A percentile compares a stretch with the other conserved stretches of the same genome.
Evolutionary conservation across 2,888 invertebrate species (phyloP).

Genomic region (Daptonema setosum): DNA sequence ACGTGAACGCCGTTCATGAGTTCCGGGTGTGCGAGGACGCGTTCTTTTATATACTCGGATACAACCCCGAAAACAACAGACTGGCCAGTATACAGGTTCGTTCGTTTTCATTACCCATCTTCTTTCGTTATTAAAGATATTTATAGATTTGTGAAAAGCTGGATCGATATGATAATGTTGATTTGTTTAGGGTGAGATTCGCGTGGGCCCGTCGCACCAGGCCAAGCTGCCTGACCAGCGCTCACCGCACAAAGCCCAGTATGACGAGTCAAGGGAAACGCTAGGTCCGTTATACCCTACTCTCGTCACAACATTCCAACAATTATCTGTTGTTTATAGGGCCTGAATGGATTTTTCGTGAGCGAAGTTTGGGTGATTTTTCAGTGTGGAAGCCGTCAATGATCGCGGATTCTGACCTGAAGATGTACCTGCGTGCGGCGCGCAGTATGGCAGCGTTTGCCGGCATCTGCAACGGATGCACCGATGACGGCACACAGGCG

Average conservation of each 20-base stretch:
- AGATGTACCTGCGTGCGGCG: constrained; percentile 89
- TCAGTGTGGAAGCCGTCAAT: constrained; percentile 69
- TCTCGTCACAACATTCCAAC: too few relatives aligned
- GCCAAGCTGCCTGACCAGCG: constrained; percentile 42
- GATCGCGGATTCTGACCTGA: constrained; percentile 76
- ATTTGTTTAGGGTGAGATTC: constrained; percentile 41
- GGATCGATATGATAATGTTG: too few relatives aligned
- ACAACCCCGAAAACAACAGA: constrained; percentile 37
- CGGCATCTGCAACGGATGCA: constrained; percentile 50
- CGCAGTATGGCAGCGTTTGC: constrained; percentile 92
- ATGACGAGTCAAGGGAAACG: background rate
- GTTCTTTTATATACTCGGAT: constrained; percentile 38
- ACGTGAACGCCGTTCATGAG: constrained; percentile 26
- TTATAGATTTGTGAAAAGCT: too few relatives aligned
- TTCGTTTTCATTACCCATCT: too few relatives aligned
- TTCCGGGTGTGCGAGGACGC: constrained; percentile 23
- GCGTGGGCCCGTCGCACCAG: constrained; percentile 37
- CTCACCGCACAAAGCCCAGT: background rate
- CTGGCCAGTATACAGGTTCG: constrained; percentile 37
- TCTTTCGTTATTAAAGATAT: too few relatives aligned
- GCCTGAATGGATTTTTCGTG: too few relatives aligned
- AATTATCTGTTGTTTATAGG: too few relatives aligned
- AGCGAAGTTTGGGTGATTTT: too few relatives aligned
- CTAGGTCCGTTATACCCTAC: too few relatives aligned
- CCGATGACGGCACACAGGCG: constrained; percentile 86